phyloP scores from a whole-genome alignment of 2,113 vertebrate genomes.

The Cryptomyrus ogoouensis region DNA sequence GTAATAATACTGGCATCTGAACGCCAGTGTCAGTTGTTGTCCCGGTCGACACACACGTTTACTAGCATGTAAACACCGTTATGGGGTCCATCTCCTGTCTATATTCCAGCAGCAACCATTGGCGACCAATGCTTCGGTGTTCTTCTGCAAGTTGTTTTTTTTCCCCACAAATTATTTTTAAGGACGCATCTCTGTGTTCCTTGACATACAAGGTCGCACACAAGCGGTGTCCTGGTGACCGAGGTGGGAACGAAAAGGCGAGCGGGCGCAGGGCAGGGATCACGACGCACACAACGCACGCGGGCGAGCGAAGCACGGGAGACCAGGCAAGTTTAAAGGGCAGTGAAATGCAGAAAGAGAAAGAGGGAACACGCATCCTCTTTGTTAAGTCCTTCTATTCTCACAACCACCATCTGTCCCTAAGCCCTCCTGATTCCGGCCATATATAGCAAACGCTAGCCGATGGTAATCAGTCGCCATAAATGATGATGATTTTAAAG shows the following conservation, averaged over 20 bases:
- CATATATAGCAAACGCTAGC: conserved; percentile 6
- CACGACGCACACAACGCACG: neutral
- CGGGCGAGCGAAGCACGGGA: neutral
- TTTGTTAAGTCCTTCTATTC: conserved; percentile 12
- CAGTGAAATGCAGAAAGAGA: neutral
- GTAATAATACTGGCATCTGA: neutral
- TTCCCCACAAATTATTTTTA: neutral
- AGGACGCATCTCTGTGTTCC: neutral
- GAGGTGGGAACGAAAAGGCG: neutral
- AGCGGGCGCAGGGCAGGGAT: neutral
- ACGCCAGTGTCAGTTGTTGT: neutral
- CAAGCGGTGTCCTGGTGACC: neutral
- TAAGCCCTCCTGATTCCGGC: neutral
- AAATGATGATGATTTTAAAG: neutral
- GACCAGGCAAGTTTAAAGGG: neutral
- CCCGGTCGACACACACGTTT: neutral
- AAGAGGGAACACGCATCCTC: neutral
- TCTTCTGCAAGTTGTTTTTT: neutral
- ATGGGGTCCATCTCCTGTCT: neutral
- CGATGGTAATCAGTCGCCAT: neutral
- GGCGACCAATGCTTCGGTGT: neutral
- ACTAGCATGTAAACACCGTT: neutral
- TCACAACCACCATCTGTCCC: neutral
- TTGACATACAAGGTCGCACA: neutral
- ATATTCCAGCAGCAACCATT: neutral